Evolutionary conservation across 1,140 invertebrate genomes (phyloP), one percentile per base, ranked within the genome.

Genomic region (Orius laevigatus): DNA sequence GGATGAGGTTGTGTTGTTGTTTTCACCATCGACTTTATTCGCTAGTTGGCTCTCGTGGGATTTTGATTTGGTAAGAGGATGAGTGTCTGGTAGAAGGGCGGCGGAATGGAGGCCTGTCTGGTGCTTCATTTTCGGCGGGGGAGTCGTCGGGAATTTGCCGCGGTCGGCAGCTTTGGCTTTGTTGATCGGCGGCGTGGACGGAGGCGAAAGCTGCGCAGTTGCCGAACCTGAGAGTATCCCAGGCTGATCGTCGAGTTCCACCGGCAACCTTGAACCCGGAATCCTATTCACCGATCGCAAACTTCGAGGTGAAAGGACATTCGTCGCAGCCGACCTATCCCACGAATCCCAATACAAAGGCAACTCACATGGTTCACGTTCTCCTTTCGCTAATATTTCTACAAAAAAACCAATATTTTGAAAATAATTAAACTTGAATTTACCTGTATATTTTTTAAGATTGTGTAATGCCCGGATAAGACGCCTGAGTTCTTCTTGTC

Each of bases 311-410:
- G 76, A 81, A 14, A 71, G 64, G 16, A 71, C 65, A 49, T 67
- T 68, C 59, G 54, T 55, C 50, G 58, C 60, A 12, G 58, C 46
- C 35, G 74, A 73, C 11, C 73, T 63, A 62, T 92, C 85, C 87
- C 87, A 93, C 1, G 87, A 91, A 64, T 91, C 88, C 91, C 91
- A 94, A 63, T 87, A 89, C 49, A 95, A 70, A 53, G 76, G 70
- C 57, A 73, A 67, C 49, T 80, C 68, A 48, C 49, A 56, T 43
- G 62, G 68, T 39, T 79, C 77, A 52, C 66, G 64, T 51, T 74
- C 71, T 46, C 74, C 72, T 53, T 69, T 67, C 43, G 72, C 58
- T 31, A 81, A 65, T 38, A 74, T 71, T 59, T 81, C 79, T 79
- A 56, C 39, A 52, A 54, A 49, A 18, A 50, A 18, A 49, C 18